Conservation (phyloP, 2,113 vertebrate genomes). For the Steatornis caripensis region DNA sequence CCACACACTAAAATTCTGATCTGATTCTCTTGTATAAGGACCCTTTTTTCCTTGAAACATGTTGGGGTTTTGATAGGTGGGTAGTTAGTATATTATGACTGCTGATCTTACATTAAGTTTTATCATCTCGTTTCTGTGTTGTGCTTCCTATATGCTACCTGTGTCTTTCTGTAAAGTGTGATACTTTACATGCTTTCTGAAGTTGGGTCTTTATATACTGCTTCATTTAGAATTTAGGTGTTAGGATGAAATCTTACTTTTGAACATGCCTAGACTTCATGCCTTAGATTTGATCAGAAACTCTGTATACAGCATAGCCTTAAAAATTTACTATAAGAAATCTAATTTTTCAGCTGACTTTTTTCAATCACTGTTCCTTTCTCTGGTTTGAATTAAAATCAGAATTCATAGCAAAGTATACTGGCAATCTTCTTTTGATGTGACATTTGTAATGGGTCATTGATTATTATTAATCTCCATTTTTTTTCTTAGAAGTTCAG, state of each 20-base stretch:
- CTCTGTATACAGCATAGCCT: background rate
- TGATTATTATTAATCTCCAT: background rate
- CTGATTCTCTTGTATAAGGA: background rate
- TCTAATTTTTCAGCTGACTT: background rate
- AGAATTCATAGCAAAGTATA: background rate
- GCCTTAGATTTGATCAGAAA: background rate
- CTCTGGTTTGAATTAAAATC: background rate
- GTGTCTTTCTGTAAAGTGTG: background rate
- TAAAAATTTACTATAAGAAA: background rate
- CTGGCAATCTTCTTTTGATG: background rate
- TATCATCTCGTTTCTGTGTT: background rate
- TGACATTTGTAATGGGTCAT: background rate
- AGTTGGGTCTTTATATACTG: background rate
- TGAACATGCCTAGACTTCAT: background rate
- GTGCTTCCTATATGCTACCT: background rate
- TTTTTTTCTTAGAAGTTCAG: background rate
- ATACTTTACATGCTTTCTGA: background rate
- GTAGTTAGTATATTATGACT: background rate
- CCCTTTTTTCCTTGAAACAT: background rate
- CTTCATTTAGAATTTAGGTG: background rate
- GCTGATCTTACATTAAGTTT: background rate
- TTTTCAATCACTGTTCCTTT: background rate
- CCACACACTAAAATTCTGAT: background rate
- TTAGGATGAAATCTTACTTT: background rate
- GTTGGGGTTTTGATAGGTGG: background rate